phyloP scores from a whole-genome alignment of 2,888 invertebrate species.

The Microctonus aethiopoides region DNA sequence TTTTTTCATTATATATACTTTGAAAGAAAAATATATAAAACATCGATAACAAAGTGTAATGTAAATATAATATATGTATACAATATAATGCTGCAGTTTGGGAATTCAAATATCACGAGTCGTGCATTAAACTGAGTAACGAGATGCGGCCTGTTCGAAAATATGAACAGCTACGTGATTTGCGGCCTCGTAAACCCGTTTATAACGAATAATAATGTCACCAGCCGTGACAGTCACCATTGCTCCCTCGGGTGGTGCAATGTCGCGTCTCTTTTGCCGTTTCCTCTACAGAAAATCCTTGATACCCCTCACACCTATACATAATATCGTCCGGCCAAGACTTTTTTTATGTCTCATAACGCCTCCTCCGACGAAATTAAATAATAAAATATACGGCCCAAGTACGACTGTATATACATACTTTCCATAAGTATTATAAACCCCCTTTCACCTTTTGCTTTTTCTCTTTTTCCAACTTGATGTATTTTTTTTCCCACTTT shows the following conservation, averaged over 20 bases:
- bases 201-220: constrained; percentile 68
- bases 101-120: constrained; percentile 65
- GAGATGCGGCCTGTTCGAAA: constrained; percentile 64
- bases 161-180: constrained; percentile 67
- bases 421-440: constrained; percentile 24
- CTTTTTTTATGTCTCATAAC: constrained; percentile 65
- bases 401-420: constrained; percentile 28
- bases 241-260: constrained; percentile 14
- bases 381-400: constrained; percentile 64
- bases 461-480: background rate
- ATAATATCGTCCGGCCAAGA: constrained; percentile 61
- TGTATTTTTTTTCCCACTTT: background rate
- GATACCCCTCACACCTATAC: constrained; percentile 30
- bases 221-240: constrained; percentile 48
- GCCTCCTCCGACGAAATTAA: constrained; percentile 62
- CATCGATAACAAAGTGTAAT: background rate
- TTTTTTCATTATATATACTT: no score
- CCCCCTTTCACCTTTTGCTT: background rate
- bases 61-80: background rate
- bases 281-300: constrained; percentile 27
- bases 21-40: background rate
- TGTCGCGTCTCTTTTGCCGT: constrained; percentile 15
- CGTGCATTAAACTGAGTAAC: constrained; percentile 66
- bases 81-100: constrained; percentile 43
- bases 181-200: constrained; percentile 68